These are phyloP conservation scores for Drosophila kambysellisi DNA, from an alignment of 2,888 invertebrate species.

Conservation along the genomic window DNA sequence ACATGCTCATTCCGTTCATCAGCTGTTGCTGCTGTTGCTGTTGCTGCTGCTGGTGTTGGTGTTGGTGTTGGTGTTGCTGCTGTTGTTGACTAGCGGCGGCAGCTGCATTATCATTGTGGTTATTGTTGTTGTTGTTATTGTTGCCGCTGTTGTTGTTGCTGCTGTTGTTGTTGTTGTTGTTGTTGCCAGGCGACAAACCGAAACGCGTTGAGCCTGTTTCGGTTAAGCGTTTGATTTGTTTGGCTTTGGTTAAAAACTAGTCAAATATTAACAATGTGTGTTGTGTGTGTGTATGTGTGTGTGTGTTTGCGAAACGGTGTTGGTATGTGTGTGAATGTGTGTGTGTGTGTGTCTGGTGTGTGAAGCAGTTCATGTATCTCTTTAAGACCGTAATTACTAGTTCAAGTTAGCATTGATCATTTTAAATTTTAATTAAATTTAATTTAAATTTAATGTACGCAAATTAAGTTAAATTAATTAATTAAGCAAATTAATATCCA, in stretches of 20 bases:
- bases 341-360: slow-evolving; percentile 34
- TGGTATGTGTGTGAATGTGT: slow-evolving; percentile 38
- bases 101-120: slow-evolving; percentile 63
- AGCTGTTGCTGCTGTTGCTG: slow-evolving; percentile 71
- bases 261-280: slow-evolving; percentile 52
- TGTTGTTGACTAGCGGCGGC: slow-evolving; percentile 54
- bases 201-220: slow-evolving; percentile 85
- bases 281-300: slow-evolving; percentile 38
- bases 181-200: slow-evolving; percentile 75
- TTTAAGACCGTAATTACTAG: slow-evolving; percentile 48
- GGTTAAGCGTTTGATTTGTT: slow-evolving; percentile 77
- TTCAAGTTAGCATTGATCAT: slow-evolving; percentile 5
- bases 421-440: slow-evolving; percentile 6
- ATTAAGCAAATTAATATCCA: too few relatives aligned
- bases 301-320: slow-evolving; percentile 38
- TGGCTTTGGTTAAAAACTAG: slow-evolving; percentile 68
- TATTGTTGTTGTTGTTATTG: slow-evolving; percentile 45
- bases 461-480: background rate
- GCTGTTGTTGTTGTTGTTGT: slow-evolving; percentile 42
- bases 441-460: background rate
- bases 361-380: slow-evolving; percentile 59
- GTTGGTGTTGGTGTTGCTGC: slow-evolving; percentile 62
- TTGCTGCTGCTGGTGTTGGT: slow-evolving; percentile 68
- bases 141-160: slow-evolving; percentile 39
- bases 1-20: slow-evolving; percentile 70